phyloP scores from a whole-genome alignment of 2,888 invertebrate genomes.

The Sympetrum striolatum region DNA sequence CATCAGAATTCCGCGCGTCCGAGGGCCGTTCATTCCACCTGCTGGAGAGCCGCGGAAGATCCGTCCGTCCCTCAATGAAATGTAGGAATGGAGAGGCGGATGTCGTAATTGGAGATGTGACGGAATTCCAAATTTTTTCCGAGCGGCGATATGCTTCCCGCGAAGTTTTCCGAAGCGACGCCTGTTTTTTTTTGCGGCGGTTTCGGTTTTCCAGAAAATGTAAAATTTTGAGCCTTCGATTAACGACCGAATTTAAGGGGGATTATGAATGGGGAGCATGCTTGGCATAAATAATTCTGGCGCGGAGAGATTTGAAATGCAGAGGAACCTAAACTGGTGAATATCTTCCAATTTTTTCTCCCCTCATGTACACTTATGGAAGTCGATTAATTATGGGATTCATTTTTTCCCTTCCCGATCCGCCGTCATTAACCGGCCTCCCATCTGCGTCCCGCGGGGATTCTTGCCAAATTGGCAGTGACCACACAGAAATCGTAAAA shows the following conservation, averaged over 20 bases:
- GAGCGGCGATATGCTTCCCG: not conserved
- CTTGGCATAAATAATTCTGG: too few relatives aligned
- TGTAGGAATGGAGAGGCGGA: not conserved
- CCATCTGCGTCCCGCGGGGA: too few relatives aligned
- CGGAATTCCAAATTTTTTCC: not conserved
- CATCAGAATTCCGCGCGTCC: not conserved
- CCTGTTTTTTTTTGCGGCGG: not conserved
- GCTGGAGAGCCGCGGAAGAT: not conserved
- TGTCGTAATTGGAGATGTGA: not conserved
- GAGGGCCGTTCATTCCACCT: not conserved
- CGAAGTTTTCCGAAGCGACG: not conserved
- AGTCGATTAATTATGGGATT: too few relatives aligned
- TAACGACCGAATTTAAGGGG: not conserved
- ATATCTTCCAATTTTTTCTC: too few relatives aligned
- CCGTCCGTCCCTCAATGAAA: not conserved
- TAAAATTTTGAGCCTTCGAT: not conserved
- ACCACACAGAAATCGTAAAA: too few relatives aligned
- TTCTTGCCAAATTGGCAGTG: too few relatives aligned
- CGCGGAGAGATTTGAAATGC: too few relatives aligned
- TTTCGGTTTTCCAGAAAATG: not conserved
- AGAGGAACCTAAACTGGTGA: too few relatives aligned
- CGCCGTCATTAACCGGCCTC: too few relatives aligned
- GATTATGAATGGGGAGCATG: too few relatives aligned
- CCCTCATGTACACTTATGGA: too few relatives aligned
- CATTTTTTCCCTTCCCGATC: too few relatives aligned